Base-by-base conservation (phyloP, 2,888 invertebrate genomes). In the Brenthis daphne region DNA sequence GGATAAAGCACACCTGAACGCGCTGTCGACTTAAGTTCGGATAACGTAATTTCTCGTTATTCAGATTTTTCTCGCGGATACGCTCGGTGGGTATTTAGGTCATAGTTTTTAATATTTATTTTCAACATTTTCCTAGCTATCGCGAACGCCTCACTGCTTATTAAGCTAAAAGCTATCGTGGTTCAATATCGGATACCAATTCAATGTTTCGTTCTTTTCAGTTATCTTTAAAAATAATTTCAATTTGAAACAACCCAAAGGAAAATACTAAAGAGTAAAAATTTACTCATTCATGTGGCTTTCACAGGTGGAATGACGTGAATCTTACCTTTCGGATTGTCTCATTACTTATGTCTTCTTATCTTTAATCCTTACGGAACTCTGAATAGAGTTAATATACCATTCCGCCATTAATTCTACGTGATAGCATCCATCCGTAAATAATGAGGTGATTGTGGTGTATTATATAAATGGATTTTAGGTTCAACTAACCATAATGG, bases 281-380 rank as follows among this genome's bases (percentile, higher is more conserved):
- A 20, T 12, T 48, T 47, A 47, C 8, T 47, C 14, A 14, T 13
- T 37, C 16, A 20, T 43, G 29, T 55, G 37, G 48, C 60, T 37
- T 56, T 13, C 33, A 20, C 54, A 54, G 58, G 66, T 69, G 66
- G 51, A 50, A 50, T 50, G 54, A 57, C 37, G 1, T 13, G 24
- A 37, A 64, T 70, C 64, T 67, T 56, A 43, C 47, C 57, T 61
- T 57, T 58, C 12, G 48, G 43, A 61, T 64, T 57, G 63, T 67
- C 67, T 63, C 69, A 69, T 72, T 72, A 69, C 67, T 72, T 72
- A 67, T 63, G 54, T 69, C 56, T 63, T 65, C 67, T 67, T 72
- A 69, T 70, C 70, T 64, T 55, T 67, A 65, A 70, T 68, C 69
- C 67, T 14, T 29, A 53, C 55, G 24, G 11, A 54, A 56, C 47